Evolutionary conservation across 2,113 vertebrate species (phyloP), one percentile per base, ranked within the genome.

Genomic region (Indicator indicator): DNA sequence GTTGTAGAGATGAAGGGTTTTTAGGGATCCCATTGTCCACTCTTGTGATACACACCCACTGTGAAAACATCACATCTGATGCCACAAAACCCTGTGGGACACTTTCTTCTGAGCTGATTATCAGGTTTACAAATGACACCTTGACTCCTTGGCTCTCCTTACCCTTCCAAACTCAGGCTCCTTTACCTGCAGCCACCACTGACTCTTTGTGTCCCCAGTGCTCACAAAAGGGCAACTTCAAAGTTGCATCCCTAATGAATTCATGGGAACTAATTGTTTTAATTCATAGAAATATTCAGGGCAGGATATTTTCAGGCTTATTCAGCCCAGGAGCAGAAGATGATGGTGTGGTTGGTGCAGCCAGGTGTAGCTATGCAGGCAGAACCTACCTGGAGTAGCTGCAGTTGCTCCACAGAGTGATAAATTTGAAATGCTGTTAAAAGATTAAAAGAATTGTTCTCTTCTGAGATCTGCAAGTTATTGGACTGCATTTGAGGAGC

Each of bases 311-410:
- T 81, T 58, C 64, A 64, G 23, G 50, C 8, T 73, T 17, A 4
- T 56, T 60, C 38, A 42, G 74, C n/a, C 65, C 8, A 23, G 59
- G 63, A 79, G 36, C 62, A 65, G 91, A 46, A 86, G 14, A 32
- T 16, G 11, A 0, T 1, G 48, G 11, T 2, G 1, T n/a, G 54
- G 54, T 27, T 3, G 10, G 28, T 6, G 2, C 1, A 0, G 84
- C 69, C 83, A 56, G 74, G 48, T 52, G 58, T 21, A 81, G 54
- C 38, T 9, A 13, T 4, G 4, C 19, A 27, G 83, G 74, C 84
- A 92, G 38, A 75, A 58, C 70, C 32, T 54, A 20, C 52, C 44
- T 55, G 12, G 27, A 44, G n/a, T 12, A 38, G 14, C 84, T 73
- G 64, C 62, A 67, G 7, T 27, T 13, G 1, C 20, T 54, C 38